These are phyloP conservation scores for Passer montanus DNA, from an alignment of 2,113 vertebrate genomes.

Conservation along the genomic window DNA sequence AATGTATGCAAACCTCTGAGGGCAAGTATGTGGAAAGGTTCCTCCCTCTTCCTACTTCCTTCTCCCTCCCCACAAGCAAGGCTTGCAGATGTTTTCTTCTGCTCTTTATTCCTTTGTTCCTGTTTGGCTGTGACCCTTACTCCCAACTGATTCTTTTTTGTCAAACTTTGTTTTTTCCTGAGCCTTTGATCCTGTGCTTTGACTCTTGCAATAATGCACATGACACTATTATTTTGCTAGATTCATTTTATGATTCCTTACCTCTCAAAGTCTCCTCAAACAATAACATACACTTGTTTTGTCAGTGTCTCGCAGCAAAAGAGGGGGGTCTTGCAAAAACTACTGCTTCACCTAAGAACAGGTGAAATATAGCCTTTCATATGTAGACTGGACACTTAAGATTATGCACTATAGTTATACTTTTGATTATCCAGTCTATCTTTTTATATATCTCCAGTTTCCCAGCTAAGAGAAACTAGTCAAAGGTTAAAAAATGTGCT, in stretches of 20 bases:
- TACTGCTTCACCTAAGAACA: neutral
- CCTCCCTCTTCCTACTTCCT: slow-evolving; percentile 31
- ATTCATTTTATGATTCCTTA: neutral
- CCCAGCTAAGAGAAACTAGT: neutral
- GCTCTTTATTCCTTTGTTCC: slow-evolving; percentile 59
- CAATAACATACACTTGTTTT: neutral
- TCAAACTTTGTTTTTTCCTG: slow-evolving; percentile 61
- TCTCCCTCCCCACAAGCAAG: neutral
- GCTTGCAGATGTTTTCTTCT: slow-evolving; percentile 58
- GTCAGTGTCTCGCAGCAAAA: neutral
- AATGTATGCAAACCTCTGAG: slow-evolving; percentile 31
- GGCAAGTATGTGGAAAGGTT: slow-evolving; percentile 42
- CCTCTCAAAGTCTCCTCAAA: neutral
- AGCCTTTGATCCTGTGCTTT: slow-evolving; percentile 48
- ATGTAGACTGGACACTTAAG: neutral
- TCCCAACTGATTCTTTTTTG: slow-evolving; percentile 28
- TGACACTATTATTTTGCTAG: neutral
- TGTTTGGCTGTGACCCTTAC: slow-evolving; percentile 49
- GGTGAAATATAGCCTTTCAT: neutral
- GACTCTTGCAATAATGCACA: slow-evolving; percentile 32
- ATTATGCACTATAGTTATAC: neutral
- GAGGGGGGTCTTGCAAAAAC: neutral
- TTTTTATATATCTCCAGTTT: neutral
- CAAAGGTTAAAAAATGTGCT: neutral
- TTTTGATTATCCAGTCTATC: neutral